phyloP scores from a whole-genome alignment of 2,797 vertebrate species.

The Eleutherodactylus coqui region DNA sequence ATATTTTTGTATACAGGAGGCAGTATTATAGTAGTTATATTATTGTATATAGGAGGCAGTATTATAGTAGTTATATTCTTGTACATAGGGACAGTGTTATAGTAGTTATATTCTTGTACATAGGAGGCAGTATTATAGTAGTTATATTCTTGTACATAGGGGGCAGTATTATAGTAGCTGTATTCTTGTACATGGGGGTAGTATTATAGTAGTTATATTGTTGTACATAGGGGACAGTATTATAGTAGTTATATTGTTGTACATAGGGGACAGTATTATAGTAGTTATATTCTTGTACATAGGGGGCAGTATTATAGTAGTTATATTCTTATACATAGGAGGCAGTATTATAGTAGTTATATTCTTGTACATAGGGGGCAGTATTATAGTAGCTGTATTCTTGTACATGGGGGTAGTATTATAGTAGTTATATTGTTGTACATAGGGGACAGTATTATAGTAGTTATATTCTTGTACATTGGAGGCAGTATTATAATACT shows the following conservation, averaged over 20 bases:
- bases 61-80: background rate
- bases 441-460: background rate
- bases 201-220: slow-evolving; percentile 6
- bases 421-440: slow-evolving; percentile 1
- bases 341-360: slow-evolving; percentile 6
- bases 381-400: background rate
- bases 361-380: background rate
- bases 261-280: background rate
- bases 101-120: background rate
- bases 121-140: slow-evolving; percentile 5
- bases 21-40: background rate
- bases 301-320: background rate
- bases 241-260: background rate
- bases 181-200: background rate
- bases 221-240: background rate
- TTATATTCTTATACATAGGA: background rate
- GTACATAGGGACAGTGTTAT: background rate
- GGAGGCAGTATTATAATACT: background rate
- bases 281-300: background rate
- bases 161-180: background rate
- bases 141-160: background rate
- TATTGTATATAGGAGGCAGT: background rate
- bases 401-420: background rate
- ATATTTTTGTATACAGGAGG: background rate
- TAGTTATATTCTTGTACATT: background rate